Evolutionary conservation across 2,113 vertebrate genomes (phyloP).

Genomic region (Pavo muticus): DNA sequence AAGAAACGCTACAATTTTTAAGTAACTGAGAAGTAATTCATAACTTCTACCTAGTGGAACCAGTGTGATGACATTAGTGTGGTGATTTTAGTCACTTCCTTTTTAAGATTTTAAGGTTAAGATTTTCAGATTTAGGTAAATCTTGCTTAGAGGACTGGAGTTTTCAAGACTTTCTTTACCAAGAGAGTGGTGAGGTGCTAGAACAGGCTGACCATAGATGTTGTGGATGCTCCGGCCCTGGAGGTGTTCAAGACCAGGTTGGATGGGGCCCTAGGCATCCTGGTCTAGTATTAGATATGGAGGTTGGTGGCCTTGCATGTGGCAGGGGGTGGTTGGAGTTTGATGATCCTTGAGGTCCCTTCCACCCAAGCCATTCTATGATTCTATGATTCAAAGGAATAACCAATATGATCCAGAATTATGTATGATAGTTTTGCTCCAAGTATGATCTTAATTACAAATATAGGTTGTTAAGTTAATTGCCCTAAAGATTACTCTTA

Average conservation of each 20-base stretch:
- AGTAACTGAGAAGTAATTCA: background rate
- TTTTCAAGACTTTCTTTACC: background rate
- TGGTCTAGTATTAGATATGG: too few relatives aligned
- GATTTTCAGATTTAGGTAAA: background rate
- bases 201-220: too few relatives aligned
- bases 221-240: too few relatives aligned
- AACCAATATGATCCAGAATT: background rate
- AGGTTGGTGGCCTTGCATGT: too few relatives aligned
- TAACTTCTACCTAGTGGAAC: background rate
- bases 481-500: background rate
- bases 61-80: background rate
- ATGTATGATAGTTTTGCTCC: background rate
- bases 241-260: too few relatives aligned
- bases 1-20: background rate
- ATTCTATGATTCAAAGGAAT: background rate
- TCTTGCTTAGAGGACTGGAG: background rate
- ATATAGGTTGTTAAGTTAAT: background rate
- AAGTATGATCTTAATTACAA: background rate
- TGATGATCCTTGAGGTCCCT: too few relatives aligned
- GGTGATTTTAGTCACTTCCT: background rate
- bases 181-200: too few relatives aligned
- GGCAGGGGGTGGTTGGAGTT: too few relatives aligned
- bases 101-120: background rate
- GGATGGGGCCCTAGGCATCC: too few relatives aligned
- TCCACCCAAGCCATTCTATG: too few relatives aligned